A percentile compares a stretch with the other conserved stretches of the same genome.
These are phyloP conservation scores for Drosophila guanche DNA, from an alignment of 1,140 invertebrate genomes.

Conservation along the genomic window DNA sequence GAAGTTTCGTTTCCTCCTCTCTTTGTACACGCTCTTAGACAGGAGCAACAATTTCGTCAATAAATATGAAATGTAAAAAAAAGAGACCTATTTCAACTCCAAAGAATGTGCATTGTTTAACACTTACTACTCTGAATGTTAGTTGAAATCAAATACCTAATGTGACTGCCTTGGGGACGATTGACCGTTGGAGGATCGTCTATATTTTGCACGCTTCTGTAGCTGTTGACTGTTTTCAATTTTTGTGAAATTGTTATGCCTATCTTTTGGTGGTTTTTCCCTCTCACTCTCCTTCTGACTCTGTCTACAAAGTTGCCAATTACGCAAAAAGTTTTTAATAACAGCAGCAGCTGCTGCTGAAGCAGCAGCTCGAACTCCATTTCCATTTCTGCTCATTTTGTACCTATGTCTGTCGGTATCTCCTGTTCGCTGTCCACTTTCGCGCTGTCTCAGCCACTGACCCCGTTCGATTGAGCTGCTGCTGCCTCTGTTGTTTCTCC, in stretches of 20 bases:
- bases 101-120: too few relatives aligned
- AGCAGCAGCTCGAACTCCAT: slow-evolving; percentile 24
- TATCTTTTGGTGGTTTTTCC: slow-evolving; percentile 17
- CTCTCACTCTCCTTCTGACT: not conserved
- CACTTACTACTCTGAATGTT: too few relatives aligned
- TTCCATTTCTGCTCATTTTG: slow-evolving; percentile 17
- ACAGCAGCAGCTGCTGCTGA: slow-evolving; percentile 46
- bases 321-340: slow-evolving; percentile 67
- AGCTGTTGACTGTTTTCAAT: slow-evolving; percentile 24
- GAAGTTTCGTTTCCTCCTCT: not conserved
- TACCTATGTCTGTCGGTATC: not conserved
- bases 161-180: too few relatives aligned
- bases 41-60: too few relatives aligned
- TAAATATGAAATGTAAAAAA: too few relatives aligned
- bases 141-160: too few relatives aligned
- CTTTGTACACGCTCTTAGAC: not conserved
- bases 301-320: slow-evolving; percentile 77
- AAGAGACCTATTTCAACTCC: too few relatives aligned
- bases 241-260: slow-evolving; percentile 25
- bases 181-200: not conserved
- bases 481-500: slow-evolving; percentile 37
- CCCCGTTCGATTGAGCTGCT: slow-evolving; percentile 60
- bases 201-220: not conserved
- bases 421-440: slow-evolving; percentile 24
- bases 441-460: slow-evolving; percentile 44